Base-by-base conservation (phyloP, 2,888 invertebrate species). In the Chirona hameri region DNA sequence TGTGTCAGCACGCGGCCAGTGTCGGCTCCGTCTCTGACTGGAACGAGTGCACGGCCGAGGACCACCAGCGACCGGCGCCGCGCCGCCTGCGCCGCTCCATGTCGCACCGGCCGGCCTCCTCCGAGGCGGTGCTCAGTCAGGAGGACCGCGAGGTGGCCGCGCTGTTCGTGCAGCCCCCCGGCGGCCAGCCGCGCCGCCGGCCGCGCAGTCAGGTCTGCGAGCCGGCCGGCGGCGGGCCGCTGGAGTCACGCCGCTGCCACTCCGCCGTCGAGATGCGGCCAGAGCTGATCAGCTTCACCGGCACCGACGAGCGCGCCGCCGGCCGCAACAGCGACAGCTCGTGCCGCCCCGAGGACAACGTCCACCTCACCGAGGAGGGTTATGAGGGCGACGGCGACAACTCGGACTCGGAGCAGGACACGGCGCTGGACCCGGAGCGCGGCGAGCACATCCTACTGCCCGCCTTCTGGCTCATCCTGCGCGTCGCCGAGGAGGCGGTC, bases 391-490 rank as follows among this genome's bases (percentile, higher is more conserved):
- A 85, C 83, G 79, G 52, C 14, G 79, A 52, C 48, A 27, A 52
- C 52, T 52, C 79, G 10, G 85, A 85, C 80, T 83, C 84, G 14
- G 85, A 85, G 24, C 82, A 84, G 12, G 85, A 85, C 57, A 83
- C 83, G 76, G 69, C 82, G 57, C 83, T 83, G 84, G 57, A 84
- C 60, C 81, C 83, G 76, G 85, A 85, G 48, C 84, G 84, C 48
- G 81, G 85, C 10, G 85, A 85, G 21, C 85, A 86, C 27, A 86
- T 87, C 12, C 85, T 86, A n/a, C 85, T 88, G 84, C 89, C 89
- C 9, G 86, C 87, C 84, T 89, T 89, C 86, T 89, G 89, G 89
- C 86, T 89, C 39, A 87, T 89, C 48, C 86, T 89, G 86, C 86
- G 87, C 81, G 86, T 89, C 65, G 85, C 86, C 81, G 83, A 85